phyloP scores from a whole-genome alignment of 2,888 invertebrate genomes.

The Sisyra terminalis region DNA sequence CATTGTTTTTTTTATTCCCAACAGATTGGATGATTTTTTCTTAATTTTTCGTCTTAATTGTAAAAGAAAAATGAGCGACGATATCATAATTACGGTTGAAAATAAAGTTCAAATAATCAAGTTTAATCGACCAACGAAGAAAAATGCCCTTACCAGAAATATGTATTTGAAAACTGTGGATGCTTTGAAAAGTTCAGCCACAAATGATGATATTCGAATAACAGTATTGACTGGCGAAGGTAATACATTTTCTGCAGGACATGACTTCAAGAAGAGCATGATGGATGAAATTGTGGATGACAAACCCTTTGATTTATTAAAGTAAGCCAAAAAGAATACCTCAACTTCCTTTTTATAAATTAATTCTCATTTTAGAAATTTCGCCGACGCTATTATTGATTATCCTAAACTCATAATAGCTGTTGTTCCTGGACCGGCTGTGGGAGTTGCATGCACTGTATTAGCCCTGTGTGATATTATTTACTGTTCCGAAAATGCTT shows the following conservation, averaged over 20 bases:
- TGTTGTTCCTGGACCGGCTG: constrained; percentile 85
- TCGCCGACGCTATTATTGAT: constrained; percentile 60
- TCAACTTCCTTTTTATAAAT: too few relatives aligned
- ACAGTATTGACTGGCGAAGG: constrained; percentile 69
- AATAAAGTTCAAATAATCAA: constrained; percentile 40
- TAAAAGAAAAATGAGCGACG: too few relatives aligned
- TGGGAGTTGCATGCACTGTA: constrained; percentile 79
- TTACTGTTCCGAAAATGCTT: constrained; percentile 73
- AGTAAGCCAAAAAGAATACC: background rate
- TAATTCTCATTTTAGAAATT: constrained; percentile 29
- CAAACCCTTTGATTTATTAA: constrained; percentile 1
- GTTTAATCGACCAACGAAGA: constrained; percentile 61
- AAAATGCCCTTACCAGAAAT: constrained; percentile 55
- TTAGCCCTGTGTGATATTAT: constrained; percentile 76
- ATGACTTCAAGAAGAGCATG: constrained; percentile 36
- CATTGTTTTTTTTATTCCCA: too few relatives aligned
- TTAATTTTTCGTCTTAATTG: too few relatives aligned
- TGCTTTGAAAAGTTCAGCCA: constrained; percentile 49
- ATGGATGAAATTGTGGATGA: too few relatives aligned
- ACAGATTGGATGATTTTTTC: too few relatives aligned
- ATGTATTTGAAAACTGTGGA: constrained; percentile 50
- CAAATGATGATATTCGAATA: constrained; percentile 44
- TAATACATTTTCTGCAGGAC: constrained; percentile 72
- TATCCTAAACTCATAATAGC: constrained; percentile 80
- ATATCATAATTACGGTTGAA: constrained; percentile 13